Percentiles rank a stretch among this genome's conserved stretches.
Conservation (phyloP, 2,888 invertebrate genomes). For the Apamea monoglypha region DNA sequence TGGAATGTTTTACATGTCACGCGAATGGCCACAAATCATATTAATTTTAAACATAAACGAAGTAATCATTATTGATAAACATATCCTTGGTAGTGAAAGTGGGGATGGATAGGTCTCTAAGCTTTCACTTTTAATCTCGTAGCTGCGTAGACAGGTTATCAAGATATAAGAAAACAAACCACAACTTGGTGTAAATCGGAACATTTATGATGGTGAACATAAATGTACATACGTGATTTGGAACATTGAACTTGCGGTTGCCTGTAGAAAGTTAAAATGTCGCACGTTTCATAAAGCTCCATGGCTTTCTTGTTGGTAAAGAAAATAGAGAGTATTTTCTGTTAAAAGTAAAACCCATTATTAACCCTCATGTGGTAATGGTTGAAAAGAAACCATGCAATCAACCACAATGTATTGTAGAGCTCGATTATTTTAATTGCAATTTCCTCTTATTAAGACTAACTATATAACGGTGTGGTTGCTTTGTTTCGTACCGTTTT, state of each 20-base stretch:
- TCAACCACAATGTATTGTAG: conserved; percentile 13
- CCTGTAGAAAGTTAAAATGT: conserved; percentile 47
- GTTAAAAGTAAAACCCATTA: conserved; percentile 27
- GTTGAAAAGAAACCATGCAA: conserved; percentile 8
- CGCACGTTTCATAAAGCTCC: conserved; percentile 44
- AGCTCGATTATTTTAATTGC: conserved; percentile 24
- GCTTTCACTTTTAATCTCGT: conserved; percentile 55
- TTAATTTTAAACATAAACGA: conserved; percentile 27
- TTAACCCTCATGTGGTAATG: conserved; percentile 17
- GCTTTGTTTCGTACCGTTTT: background rate
- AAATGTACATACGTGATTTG: conserved; percentile 39
- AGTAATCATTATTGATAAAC: conserved; percentile 37
- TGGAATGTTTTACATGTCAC: conserved; percentile 54
- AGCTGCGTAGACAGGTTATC: conserved; percentile 48
- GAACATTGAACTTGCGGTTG: conserved; percentile 45
- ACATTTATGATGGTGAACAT: conserved; percentile 36
- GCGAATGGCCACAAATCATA: conserved; percentile 30
- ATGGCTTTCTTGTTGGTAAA: conserved; percentile 37
- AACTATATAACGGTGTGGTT: conserved; percentile 7
- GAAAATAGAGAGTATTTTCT: conserved; percentile 44
- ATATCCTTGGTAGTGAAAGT: conserved; percentile 60
- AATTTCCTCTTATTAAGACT: conserved; percentile 7
- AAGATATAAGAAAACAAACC: conserved; percentile 48
- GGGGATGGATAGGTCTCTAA: conserved; percentile 34
- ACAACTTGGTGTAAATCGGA: conserved; percentile 44